Evolutionary conservation across 2,113 vertebrate species (phyloP).

Genomic region (Lates calcarifer): DNA sequence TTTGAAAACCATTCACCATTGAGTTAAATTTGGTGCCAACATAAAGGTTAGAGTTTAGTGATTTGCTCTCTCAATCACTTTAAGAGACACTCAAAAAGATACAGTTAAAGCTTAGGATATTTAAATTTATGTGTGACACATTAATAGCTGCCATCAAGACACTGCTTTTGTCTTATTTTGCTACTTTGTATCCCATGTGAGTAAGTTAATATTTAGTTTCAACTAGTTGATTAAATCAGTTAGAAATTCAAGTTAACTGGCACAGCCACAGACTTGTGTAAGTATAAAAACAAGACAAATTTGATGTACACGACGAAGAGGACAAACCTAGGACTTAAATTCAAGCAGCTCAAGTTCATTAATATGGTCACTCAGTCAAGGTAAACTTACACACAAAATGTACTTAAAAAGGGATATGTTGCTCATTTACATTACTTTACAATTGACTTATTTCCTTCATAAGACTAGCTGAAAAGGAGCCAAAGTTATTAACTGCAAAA

Average conservation of each 20-base stretch:
- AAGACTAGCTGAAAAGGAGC: slow-evolving; percentile 13
- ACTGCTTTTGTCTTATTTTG: slow-evolving; percentile 31
- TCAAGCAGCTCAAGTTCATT: slow-evolving; percentile 52
- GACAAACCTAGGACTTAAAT: slow-evolving; percentile 16
- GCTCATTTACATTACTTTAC: slow-evolving; percentile 52
- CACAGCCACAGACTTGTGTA: slow-evolving; percentile 11
- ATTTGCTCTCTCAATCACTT: background rate
- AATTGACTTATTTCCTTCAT: slow-evolving; percentile 46
- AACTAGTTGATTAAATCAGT: slow-evolving; percentile 42
- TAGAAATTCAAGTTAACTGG: slow-evolving; percentile 58
- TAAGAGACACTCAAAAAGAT: slow-evolving; percentile 19
- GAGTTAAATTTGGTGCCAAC: slow-evolving; percentile 9
- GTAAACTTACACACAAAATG: slow-evolving; percentile 30
- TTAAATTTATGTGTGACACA: slow-evolving; percentile 26
- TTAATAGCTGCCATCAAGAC: slow-evolving; percentile 65
- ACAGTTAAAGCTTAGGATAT: slow-evolving; percentile 34
- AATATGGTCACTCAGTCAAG: slow-evolving; percentile 9
- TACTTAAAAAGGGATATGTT: slow-evolving; percentile 7
- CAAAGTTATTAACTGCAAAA: slow-evolving; percentile 19
- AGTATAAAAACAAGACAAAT: slow-evolving; percentile 30
- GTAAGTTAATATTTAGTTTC: slow-evolving; percentile 57
- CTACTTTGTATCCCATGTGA: slow-evolving; percentile 36
- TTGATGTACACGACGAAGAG: slow-evolving; percentile 7
- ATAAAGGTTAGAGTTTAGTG: slow-evolving; percentile 17
- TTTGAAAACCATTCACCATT: slow-evolving; percentile 5